These are phyloP conservation scores for Drosophila nigricruria DNA, from an alignment of 2,888 invertebrate species.

Conservation along the genomic window DNA sequence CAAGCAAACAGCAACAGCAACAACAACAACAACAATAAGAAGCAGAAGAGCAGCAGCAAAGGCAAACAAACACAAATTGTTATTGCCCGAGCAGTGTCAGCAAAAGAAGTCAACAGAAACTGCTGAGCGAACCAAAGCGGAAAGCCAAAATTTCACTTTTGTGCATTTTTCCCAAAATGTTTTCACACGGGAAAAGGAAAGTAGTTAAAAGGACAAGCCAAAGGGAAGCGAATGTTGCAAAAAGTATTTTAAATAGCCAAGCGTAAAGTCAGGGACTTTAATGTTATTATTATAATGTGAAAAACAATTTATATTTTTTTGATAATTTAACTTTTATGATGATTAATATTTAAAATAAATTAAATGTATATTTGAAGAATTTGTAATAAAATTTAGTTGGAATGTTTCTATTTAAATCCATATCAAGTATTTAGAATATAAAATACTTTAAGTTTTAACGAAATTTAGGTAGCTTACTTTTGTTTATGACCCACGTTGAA, in stretches of 20 bases:
- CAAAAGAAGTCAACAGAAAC: constrained; percentile 33
- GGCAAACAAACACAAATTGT: constrained; percentile 34
- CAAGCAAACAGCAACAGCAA: constrained; percentile 14
- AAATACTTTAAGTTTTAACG: too few species aligned
- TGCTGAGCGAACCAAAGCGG: constrained; percentile 52
- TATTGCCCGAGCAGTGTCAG: constrained; percentile 39
- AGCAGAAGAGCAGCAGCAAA: background rate
- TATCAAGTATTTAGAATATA: too few species aligned
- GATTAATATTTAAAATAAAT: too few species aligned
- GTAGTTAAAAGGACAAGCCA: constrained; percentile 20
- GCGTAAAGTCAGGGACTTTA: too few species aligned
- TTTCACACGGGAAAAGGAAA: constrained; percentile 37
- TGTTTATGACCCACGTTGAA: too few species aligned
- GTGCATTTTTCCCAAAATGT: constrained; percentile 23
- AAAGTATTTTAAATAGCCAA: background rate
- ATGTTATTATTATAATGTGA: too few species aligned
- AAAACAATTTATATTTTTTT: too few species aligned
- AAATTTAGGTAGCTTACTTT: too few species aligned
- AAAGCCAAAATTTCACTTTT: constrained; percentile 50
- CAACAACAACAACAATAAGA: background rate
- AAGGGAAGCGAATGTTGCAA: constrained; percentile 13
- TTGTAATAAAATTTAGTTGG: too few species aligned
- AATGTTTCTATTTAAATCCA: too few species aligned
- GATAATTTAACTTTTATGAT: too few species aligned
- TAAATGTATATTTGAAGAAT: too few species aligned